Percentiles rank a stretch among this genome's conserved stretches.
phyloP scores from a whole-genome alignment of 1,140 invertebrate genomes.

The Dinoponera quadriceps region DNA sequence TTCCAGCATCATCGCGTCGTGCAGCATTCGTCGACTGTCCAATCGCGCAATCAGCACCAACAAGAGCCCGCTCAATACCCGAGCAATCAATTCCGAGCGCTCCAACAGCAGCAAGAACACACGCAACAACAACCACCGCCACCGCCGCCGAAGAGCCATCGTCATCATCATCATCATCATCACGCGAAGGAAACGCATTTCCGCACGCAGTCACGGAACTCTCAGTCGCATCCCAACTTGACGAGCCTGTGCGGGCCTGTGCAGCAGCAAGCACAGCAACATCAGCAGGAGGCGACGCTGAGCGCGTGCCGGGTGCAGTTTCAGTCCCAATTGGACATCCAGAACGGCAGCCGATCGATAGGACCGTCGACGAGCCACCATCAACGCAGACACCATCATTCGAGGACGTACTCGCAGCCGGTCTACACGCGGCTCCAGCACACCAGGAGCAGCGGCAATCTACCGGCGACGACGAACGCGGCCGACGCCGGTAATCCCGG shows the following conservation, averaged over 20 bases:
- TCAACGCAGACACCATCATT: conserved; percentile 60
- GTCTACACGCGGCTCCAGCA: conserved; percentile 71
- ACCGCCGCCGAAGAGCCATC: conserved; percentile 29
- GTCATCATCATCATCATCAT: conserved; percentile 64
- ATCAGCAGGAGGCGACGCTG: conserved; percentile 51
- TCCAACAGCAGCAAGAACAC: conserved; percentile 41
- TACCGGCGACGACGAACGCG: conserved; percentile 58
- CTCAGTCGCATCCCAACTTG: conserved; percentile 83
- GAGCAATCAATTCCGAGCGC: conserved; percentile 40
- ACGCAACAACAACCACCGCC: conserved; percentile 18
- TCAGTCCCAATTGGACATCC: conserved; percentile 80
- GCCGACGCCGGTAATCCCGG: conserved; percentile 54
- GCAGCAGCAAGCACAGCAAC: conserved; percentile 29
- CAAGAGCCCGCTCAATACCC: conserved; percentile 20
- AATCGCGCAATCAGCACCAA: background rate
- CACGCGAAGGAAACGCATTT: conserved; percentile 76
- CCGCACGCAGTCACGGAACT: conserved; percentile 82
- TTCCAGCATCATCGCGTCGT: conserved; percentile 36
- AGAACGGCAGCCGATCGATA: conserved; percentile 45
- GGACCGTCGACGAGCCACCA: conserved; percentile 47
- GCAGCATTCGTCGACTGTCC: conserved; percentile 21
- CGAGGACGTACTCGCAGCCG: conserved; percentile 75
- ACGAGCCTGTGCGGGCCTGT: conserved; percentile 72
- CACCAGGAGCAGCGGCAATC: conserved; percentile 75
- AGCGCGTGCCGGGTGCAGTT: conserved; percentile 73